These are phyloP conservation scores for Geodia barretti DNA, from an alignment of 37 sponge, comb jelly and placozoan species.

Conservation along the genomic window DNA sequence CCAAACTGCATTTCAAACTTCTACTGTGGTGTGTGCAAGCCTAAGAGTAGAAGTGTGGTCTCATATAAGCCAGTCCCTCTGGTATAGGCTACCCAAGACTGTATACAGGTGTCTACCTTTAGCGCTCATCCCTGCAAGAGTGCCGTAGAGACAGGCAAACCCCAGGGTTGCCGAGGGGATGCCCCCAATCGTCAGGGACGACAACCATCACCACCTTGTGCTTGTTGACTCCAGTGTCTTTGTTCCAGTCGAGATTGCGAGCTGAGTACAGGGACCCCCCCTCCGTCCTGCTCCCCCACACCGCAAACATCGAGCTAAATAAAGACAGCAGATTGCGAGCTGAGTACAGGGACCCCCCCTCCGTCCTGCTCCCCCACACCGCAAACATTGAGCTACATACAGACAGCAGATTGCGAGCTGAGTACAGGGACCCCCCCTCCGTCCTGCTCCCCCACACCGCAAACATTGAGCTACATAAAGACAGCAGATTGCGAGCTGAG, in stretches of 20 bases:
- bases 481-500: constrained; percentile 66
- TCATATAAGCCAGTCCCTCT: too few species aligned
- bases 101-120: constrained; percentile 19
- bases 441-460: constrained; percentile 72
- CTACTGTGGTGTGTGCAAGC: too few species aligned
- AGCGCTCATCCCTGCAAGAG: constrained; percentile 73
- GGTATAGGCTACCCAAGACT: too few species aligned
- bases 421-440: constrained; percentile 35
- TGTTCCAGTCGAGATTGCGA: constrained; percentile 75
- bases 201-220: constrained; percentile 56
- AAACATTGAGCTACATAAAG: constrained; percentile 69
- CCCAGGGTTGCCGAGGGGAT: constrained; percentile 56
- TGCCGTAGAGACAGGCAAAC: constrained; percentile 63
- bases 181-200: constrained; percentile 57
- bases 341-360: constrained; percentile 44
- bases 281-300: constrained; percentile 64
- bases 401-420: constrained; percentile 65
- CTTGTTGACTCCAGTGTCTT: constrained; percentile 62
- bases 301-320: constrained; percentile 73
- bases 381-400: constrained; percentile 84
- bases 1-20: too few species aligned
- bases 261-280: constrained; percentile 54
- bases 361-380: constrained; percentile 65
- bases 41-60: too few species aligned
- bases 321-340: constrained; percentile 63